Evolutionary conservation across 2,888 invertebrate genomes (phyloP), one percentile per base, ranked within the genome.

Genomic region (Perizoma flavofasciatum): DNA sequence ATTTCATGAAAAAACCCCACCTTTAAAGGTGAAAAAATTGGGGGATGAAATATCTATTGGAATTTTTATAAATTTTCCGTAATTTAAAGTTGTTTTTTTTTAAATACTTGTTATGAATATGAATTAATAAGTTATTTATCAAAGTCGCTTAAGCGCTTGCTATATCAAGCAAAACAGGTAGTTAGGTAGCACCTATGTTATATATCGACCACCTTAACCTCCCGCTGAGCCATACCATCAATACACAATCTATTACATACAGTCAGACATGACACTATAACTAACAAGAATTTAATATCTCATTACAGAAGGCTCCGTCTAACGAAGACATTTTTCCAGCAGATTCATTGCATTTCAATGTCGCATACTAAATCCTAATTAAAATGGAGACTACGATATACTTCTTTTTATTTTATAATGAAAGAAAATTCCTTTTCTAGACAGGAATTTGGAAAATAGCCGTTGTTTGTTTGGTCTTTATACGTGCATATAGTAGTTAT

Each of bases 281-380:
- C 57, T 58, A 54, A 48, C 54, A 47, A 51, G 54, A 57, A 62
- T 58, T 41, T 58, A 55, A 51, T 51, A 58, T 55, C 54, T 61
- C 61, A 61, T 61, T 61, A 61, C 11, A 22, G 48, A 22, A 44
- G 39, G 46, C 35, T 50, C 7, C 39, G 41, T 35, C 46, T 54
- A 61, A 54, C 61, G 55, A 62, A 55, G 54, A 58, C 58, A 58
- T 58, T 55, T 57, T 57, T 57, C 52, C 33, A 46, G 40, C 7
- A 50, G 50, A 62, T 62, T 58, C 47, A 58, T 62, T 54, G 58
- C 61, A 54, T 61, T 54, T 54, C 58, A 48, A 55, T 10, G 58
- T 58, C 51, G 44, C 37, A 51, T 48, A 58, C 55, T 62, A 44
- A 51, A 58, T 62, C 35, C 44, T 51, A 51, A 62, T 58, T 58